These are phyloP conservation scores for Drosophila merina DNA, from an alignment of 2,888 invertebrate genomes.

Conservation along the genomic window DNA sequence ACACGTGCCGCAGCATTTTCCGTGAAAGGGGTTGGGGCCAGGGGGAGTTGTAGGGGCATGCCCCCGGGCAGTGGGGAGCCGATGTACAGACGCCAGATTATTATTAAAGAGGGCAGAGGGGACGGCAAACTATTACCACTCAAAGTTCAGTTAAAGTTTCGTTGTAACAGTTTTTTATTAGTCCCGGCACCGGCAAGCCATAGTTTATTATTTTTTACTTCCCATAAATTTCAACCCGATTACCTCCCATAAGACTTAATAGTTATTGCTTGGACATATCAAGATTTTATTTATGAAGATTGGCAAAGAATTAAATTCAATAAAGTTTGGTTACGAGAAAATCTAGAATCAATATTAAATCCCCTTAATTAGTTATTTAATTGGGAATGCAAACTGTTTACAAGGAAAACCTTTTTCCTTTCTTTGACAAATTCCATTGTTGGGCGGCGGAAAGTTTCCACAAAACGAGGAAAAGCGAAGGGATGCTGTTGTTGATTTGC, in stretches of 20 bases:
- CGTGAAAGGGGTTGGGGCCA: slow-evolving; percentile 3
- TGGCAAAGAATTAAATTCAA: neutral
- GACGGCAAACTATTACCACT: slow-evolving; percentile 13
- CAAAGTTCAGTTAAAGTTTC: slow-evolving; percentile 31
- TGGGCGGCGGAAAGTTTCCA: neutral
- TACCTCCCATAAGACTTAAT: neutral
- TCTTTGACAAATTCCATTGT: neutral
- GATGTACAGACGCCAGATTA: neutral
- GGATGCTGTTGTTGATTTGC: slow-evolving; percentile 7
- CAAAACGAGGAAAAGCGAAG: neutral
- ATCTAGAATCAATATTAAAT: neutral
- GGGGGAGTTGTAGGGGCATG: neutral
- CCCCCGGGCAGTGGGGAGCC: neutral
- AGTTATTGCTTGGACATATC: neutral
- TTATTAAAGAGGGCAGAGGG: slow-evolving; percentile 12
- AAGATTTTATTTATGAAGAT: too few species aligned
- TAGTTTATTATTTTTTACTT: slow-evolving; percentile 1
- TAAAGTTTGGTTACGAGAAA: too few species aligned
- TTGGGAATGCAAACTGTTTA: neutral
- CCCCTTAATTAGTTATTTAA: neutral
- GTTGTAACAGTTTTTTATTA: slow-evolving; percentile 32
- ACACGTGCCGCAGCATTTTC: slow-evolving; percentile 60
- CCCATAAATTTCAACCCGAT: neutral
- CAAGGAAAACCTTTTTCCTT: neutral
- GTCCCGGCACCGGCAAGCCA: slow-evolving; percentile 4